Conservation (phyloP, 2,797 vertebrate genomes). For the Myotis pilosus region DNA sequence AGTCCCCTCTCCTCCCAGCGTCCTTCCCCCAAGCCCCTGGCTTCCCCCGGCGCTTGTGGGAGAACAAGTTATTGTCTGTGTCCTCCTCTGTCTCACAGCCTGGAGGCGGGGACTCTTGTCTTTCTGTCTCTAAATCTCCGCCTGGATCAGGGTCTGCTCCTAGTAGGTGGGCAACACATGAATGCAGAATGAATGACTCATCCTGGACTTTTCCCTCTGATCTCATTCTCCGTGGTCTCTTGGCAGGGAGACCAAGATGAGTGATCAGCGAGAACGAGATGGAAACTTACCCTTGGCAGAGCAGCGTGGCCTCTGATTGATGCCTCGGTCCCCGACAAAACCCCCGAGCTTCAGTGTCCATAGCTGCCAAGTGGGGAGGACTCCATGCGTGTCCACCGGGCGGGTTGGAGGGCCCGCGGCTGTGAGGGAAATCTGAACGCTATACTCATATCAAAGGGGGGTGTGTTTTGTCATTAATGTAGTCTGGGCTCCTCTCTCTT, state of each 20-base stretch:
- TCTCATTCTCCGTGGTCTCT: neutral
- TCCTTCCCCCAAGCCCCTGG: neutral
- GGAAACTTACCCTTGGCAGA: neutral
- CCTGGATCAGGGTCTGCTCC: neutral
- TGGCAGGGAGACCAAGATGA: neutral
- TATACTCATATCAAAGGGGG: neutral
- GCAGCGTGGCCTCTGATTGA: neutral
- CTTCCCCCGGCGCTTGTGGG: neutral
- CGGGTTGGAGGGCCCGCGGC: neutral
- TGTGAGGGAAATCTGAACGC: neutral
- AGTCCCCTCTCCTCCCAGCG: rapidly evolving
- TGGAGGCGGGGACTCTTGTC: neutral
- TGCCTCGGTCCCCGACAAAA: neutral
- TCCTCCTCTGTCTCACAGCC: neutral
- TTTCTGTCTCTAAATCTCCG: neutral
- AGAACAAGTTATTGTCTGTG: neutral
- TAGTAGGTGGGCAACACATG: neutral
- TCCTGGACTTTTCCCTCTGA: neutral
- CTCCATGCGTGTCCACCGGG: rapidly evolving
- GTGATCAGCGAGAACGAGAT: neutral
- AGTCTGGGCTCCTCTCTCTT: conserved; percentile 12
- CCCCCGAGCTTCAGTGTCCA: rapidly evolving
- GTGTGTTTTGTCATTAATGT: neutral
- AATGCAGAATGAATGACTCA: neutral
- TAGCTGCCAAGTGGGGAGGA: neutral